phyloP scores from a whole-genome alignment of 2,888 invertebrate genomes.

The Noctua janthina region DNA sequence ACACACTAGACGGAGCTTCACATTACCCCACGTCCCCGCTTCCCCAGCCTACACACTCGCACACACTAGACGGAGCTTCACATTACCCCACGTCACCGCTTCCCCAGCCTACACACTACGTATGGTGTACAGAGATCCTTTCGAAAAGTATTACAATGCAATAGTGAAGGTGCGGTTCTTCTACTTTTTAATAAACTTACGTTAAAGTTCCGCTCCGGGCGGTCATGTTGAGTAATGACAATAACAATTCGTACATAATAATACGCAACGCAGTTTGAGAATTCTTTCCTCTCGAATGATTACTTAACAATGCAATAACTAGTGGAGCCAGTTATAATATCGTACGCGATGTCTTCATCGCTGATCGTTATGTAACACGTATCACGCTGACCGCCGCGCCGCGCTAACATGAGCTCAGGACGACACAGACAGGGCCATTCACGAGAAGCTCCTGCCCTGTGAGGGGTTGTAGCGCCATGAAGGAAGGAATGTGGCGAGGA shows the following conservation, averaged over 20 bases:
- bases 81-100: too few species aligned
- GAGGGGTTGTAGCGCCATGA: background rate
- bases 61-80: too few species aligned
- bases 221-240: background rate
- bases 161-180: background rate
- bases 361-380: constrained; percentile 15
- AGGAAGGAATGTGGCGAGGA: too few species aligned
- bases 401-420: background rate
- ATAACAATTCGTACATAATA: constrained; percentile 1
- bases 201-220: background rate
- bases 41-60: too few species aligned
- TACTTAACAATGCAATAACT: constrained; percentile 23
- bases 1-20: too few species aligned
- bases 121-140: too few species aligned
- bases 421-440: background rate
- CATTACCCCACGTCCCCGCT: too few species aligned
- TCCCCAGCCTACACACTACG: too few species aligned
- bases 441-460: background rate
- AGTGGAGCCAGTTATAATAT: constrained; percentile 31
- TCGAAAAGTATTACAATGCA: background rate
- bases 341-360: constrained; percentile 28
- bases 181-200: background rate
- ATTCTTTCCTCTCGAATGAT: constrained; percentile 15
- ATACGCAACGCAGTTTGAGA: constrained; percentile 19
- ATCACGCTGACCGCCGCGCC: background rate